These are phyloP conservation scores for Helostoma temminkii DNA, from an alignment of 2,797 vertebrate genomes.

Conservation along the genomic window DNA sequence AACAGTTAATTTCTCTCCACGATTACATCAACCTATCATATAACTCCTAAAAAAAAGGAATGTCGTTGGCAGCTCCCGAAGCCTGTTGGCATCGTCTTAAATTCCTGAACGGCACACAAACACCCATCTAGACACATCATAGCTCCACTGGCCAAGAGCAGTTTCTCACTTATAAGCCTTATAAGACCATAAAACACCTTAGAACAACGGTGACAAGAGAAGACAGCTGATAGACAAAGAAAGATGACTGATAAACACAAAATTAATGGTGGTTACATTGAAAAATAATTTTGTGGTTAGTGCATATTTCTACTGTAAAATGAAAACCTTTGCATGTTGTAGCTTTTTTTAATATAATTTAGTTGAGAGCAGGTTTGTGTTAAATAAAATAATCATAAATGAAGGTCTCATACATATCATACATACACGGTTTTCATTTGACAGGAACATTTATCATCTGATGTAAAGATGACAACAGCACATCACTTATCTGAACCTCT, in stretches of 20 bases:
- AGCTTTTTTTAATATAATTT: not conserved
- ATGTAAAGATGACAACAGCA: not conserved
- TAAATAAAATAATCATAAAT: not conserved
- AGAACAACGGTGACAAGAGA: not conserved
- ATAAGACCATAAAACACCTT: conserved; percentile 9
- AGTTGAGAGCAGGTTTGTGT: not conserved
- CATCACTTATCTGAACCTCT: conserved; percentile 55
- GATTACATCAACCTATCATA: not conserved
- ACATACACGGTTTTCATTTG: conserved; percentile 27
- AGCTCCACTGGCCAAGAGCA: not conserved
- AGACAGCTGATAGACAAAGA: conserved; percentile 48
- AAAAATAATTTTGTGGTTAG: conserved; percentile 14
- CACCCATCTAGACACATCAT: conserved; percentile 16
- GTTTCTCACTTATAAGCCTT: conserved; percentile 17
- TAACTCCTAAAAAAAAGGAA: not conserved
- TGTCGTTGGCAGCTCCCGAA: not conserved
- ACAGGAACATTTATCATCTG: not conserved
- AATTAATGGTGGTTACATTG: conserved; percentile 17
- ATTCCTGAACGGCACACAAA: conserved; percentile 39
- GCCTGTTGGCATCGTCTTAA: conserved; percentile 8
- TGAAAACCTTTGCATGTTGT: conserved; percentile 41
- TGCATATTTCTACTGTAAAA: not conserved
- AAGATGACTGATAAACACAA: not conserved
- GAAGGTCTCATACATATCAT: not conserved
- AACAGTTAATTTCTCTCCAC: no score